Evolutionary conservation across 2,113 vertebrate species (phyloP), one percentile per base, ranked within the genome.

Genomic region (Peromyscus californicus): DNA sequence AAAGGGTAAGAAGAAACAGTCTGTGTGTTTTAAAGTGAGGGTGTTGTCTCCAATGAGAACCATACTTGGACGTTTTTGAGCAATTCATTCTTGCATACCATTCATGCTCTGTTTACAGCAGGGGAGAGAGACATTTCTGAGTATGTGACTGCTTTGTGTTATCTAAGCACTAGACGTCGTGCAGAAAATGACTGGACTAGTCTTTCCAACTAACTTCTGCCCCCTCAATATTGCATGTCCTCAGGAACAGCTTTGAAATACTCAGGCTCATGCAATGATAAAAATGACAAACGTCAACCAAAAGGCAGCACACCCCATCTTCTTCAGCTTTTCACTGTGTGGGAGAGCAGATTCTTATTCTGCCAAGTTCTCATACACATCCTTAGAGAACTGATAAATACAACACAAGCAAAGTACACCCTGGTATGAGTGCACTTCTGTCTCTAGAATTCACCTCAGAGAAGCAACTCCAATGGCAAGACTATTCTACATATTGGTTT

Each of bases 1-100:
- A 98, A 86, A 97, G 98, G 97, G n/a, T 36, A 33, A 82, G 95
- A 94, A 97, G 85, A 61, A 17, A 8, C 11, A 61, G 12, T n/a
- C 79, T n/a, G 36, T 45, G 65, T 92, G 42, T 87, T 0, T 0
- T 84, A 92, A 97, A 96, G 82, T 91, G 90, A 95, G 87, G 97
- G 51, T 0, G 0, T 87, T 96, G 79, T 95, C 97, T 98, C 54
- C 54, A 54, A 54, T 54, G 11, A 54, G 54, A 54, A 54, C 11
- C 54, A 54, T 15, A 54, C 54, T 15, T 12, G 54, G 13, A 54
- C 54, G 48, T 54, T 61, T 51, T 65, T 88, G 45, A 31, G 0
- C 95, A 93, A 96, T 79, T 96, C 54, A 54, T 54, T 54, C 11
- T 15, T 54, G 54, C 54, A 54, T 15, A 15, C 13, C 90, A 74